Percentiles rank a stretch among this genome's conserved stretches.
Conservation (phyloP, 1,140 invertebrate species). For the Scaptomyza montana region DNA sequence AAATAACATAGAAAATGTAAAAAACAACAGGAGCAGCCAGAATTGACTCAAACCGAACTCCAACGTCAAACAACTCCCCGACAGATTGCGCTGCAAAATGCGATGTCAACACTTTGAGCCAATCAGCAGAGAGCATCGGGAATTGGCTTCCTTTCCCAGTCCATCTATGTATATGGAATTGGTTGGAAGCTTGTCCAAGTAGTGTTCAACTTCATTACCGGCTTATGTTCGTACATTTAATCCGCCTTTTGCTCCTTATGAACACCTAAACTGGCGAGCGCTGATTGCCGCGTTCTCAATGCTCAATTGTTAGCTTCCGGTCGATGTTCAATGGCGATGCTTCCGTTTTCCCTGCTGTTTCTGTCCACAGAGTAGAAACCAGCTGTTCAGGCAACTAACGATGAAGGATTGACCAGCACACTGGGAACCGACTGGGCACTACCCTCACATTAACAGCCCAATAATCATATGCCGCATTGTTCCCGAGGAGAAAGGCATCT, state of each 20-base stretch:
- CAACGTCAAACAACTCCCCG: conserved; percentile 5
- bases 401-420: conserved; percentile 26
- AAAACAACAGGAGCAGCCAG: conserved; percentile 21
- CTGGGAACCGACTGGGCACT: conserved; percentile 37
- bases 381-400: not conserved
- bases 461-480: conserved; percentile 78
- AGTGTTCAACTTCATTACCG: conserved; percentile 26
- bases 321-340: conserved; percentile 14
- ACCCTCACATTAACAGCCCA: conserved; percentile 57
- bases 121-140: conserved; percentile 47
- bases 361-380: conserved; percentile 46
- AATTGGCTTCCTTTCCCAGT: not conserved
- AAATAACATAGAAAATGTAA: not conserved
- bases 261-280: conserved; percentile 9
- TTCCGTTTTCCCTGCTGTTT: conserved; percentile 19
- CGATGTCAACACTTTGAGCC: conserved; percentile 73
- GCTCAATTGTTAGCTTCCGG: conserved; percentile 63
- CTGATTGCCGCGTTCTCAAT: conserved; percentile 55
- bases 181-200: conserved; percentile 5
- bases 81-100: conserved; percentile 51
- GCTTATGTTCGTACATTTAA: conserved; percentile 1
- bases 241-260: not conserved
- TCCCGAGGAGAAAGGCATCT: conserved; percentile 19
- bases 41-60: conserved; percentile 8
- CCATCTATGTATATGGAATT: not conserved